Percentiles rank a stretch among this genome's conserved stretches.
Evolutionary conservation across 2,888 invertebrate genomes (phyloP).

Genomic region (Tinea semifulvella): DNA sequence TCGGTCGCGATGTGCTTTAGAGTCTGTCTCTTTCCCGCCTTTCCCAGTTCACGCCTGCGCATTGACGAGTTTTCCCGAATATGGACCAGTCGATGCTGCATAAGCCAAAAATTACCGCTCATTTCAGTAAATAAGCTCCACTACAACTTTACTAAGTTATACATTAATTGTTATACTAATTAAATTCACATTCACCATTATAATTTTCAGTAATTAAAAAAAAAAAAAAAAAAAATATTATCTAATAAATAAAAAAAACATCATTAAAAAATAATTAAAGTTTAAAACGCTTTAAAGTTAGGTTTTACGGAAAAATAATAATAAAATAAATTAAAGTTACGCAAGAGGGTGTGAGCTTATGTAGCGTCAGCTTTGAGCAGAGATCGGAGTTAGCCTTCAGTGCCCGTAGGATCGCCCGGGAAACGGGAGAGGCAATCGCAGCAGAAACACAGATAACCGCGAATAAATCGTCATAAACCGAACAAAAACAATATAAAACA

Average conservation of each 20-base stretch:
- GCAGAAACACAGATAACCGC: slow-evolving; percentile 13
- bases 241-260: neutral
- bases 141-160: no score
- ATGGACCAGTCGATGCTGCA: slow-evolving; percentile 47
- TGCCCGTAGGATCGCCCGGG: slow-evolving; percentile 44
- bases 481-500: no score
- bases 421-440: slow-evolving; percentile 28
- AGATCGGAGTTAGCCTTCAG: slow-evolving; percentile 51
- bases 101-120: slow-evolving; percentile 32
- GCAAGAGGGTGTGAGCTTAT: slow-evolving; percentile 54
- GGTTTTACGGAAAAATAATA: no score
- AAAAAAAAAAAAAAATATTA: slow-evolving; percentile 16
- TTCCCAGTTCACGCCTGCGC: slow-evolving; percentile 55
- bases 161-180: no score
- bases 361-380: slow-evolving; percentile 47
- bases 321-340: no score
- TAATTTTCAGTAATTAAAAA: slow-evolving; percentile 8
- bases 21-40: slow-evolving; percentile 28
- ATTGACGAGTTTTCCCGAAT: slow-evolving; percentile 41
- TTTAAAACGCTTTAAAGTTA: no score
- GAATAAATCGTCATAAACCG: neutral
- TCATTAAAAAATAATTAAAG: no score
- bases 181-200: no score
- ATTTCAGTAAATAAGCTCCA: no score
- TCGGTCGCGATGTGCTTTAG: slow-evolving; percentile 19